Conservation (phyloP, 2,113 vertebrate genomes). For the Cairina moschata region DNA sequence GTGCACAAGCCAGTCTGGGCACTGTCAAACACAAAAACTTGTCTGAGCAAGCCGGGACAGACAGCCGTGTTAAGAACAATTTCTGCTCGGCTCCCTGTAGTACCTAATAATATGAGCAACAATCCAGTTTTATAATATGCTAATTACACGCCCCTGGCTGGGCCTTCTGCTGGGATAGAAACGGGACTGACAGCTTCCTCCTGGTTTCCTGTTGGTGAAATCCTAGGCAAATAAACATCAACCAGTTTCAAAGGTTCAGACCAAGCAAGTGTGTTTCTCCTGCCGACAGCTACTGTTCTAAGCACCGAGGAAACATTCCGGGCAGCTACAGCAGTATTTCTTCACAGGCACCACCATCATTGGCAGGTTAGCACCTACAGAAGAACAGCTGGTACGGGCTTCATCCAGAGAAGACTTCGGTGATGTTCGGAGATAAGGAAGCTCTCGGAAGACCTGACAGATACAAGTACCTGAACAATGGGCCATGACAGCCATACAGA, state of each 20-base stretch:
- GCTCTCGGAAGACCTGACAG: not conserved
- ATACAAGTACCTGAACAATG: not conserved
- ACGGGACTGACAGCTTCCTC: not conserved
- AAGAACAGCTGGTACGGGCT: not conserved
- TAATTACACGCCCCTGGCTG: not conserved
- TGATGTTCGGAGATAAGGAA: not conserved
- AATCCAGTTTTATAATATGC: not conserved
- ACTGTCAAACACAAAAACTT: not conserved
- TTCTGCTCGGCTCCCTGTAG: not conserved
- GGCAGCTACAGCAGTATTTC: not conserved
- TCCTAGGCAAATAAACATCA: not conserved
- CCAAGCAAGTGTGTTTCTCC: not conserved
- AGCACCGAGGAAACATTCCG: not conserved
- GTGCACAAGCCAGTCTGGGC: not conserved
- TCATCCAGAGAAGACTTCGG: not conserved
- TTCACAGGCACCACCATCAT: not conserved
- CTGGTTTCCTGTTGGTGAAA: not conserved
- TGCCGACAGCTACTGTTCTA: not conserved
- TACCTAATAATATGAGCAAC: not conserved
- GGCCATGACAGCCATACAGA: fast-evolving
- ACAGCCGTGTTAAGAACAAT: fast-evolving
- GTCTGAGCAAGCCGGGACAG: not conserved
- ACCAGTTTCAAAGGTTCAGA: not conserved
- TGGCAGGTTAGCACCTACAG: not conserved
- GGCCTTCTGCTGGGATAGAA: not conserved